Evolutionary conservation across 2,113 vertebrate species (phyloP), one percentile per base, ranked within the genome.

Genomic region (Diadophis punctatus): DNA sequence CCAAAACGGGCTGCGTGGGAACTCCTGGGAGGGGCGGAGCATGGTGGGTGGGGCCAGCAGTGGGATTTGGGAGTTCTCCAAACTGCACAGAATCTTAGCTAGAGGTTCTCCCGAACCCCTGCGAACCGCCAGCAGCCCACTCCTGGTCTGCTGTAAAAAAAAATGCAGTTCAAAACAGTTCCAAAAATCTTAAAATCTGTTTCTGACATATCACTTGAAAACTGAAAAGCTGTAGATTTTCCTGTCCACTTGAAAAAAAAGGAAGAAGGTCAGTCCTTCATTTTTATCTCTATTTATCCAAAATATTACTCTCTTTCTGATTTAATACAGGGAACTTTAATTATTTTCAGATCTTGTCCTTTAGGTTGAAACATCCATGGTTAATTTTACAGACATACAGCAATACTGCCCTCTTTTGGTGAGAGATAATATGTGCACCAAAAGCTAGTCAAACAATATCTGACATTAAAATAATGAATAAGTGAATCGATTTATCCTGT

Each of bases 341-440:
- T 3, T 23, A 25, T 25, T 48, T 56, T 91, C 56, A 56, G 27
- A 30, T 51, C 30, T 63, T 49, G 27, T 25, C 8, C 34, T 51
- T 92, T 56, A 74, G 52, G 46, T 20, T 43, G 56, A 74, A 46
- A 55, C 20, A 48, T 80, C 51, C 39, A 18, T 39, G 55, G 18
- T 27, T 43, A 92, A 63, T 90, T 52, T 43, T 51, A 52, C 68
- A 39, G 20, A 22, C 25, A 85, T 74, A 90, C 84, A 90, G 46
- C 46, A 91, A 27, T 89, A 39, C 91, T 93, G 93, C 93, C 95
- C 86, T 91, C 95, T 90, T 88, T 87, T 91, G 93, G 92, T 53
- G 8, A 51, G 43, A 93, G 80, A 52, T 10, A 9, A 6, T 68
- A 9, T 39, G 48, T 80, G 25, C 16, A n/a, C 3, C n/a, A 23